phyloP scores from a whole-genome alignment of 1,140 invertebrate genomes.

The Hesperophylax magnus region DNA sequence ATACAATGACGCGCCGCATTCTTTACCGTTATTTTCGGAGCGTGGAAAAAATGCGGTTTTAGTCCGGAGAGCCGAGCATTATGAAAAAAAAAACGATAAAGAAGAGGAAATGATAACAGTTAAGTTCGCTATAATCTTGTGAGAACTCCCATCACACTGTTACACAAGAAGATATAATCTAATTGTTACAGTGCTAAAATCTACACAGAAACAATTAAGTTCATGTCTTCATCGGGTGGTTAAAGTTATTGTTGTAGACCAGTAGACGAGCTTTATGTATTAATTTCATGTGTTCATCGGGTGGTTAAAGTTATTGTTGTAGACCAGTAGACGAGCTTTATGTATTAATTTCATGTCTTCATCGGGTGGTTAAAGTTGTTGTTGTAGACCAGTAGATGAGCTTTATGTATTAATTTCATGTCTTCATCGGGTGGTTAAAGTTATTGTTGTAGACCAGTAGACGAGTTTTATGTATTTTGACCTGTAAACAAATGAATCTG shows the following conservation, averaged over 20 bases:
- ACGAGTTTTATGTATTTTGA: too few relatives aligned
- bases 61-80: neutral
- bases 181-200: neutral
- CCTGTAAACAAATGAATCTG: too few relatives aligned
- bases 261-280: too few relatives aligned
- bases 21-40: conserved; percentile 14
- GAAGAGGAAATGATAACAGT: conserved; percentile 20
- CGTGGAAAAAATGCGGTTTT: conserved; percentile 19
- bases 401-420: neutral
- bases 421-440: too few relatives aligned
- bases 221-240: neutral
- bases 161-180: neutral
- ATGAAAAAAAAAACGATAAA: neutral
- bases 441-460: too few relatives aligned
- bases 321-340: too few relatives aligned
- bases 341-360: neutral
- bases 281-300: neutral
- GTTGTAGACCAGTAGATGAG: too few relatives aligned
- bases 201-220: neutral
- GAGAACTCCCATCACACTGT: neutral
- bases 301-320: too few relatives aligned
- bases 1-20: neutral
- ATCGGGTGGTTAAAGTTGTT: too few relatives aligned
- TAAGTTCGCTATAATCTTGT: conserved; percentile 6
- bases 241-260: too few relatives aligned